Evolutionary conservation across 2,888 invertebrate species (phyloP), one percentile per base, ranked within the genome.

Genomic region (Ochropacha duplaris): DNA sequence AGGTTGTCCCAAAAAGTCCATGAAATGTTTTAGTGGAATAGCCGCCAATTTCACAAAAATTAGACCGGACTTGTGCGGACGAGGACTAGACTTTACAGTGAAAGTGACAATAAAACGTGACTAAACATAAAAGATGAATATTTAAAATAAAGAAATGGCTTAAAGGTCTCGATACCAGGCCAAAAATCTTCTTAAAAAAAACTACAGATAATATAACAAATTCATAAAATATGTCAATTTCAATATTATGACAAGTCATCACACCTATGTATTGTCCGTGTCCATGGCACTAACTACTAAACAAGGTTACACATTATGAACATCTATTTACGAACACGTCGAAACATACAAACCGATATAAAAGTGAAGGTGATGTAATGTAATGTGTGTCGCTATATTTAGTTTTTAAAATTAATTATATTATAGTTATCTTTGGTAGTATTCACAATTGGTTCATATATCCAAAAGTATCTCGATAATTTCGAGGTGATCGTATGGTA

Each of bases 341-440:
- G 31, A 31, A 31, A 12, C 12, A 31, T 12, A 31, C 31, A 31
- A 44, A 16, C 9, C 19, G 16, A 44, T 44, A 19, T 44, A 44
- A 44, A 44, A 44, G 44, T n/a, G 44, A 44, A 44, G 44, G 44
- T 44, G 44, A 44, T 44, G n/a, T n/a, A 44, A 44, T 44, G n/a
- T n/a, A n/a, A n/a, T 44, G 16, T 44, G 5, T 16, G 39, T 16
- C 16, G 16, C 16, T 39, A 16, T 44, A 44, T 9, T 44, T 16
- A 19, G 9, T 36, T 19, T 6, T 6, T 6, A 19, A 4, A 19
- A 19, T n/a, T 19, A 2, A 44, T 44, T 44, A n/a, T 2, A 2
- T 39, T 2, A 2, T 24, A 24, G 24, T 24, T 24, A 24, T 4
- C n/a, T 44, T 16, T 44, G 6, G 19, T 19, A n/a, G 19, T 44